Evolutionary conservation across 2,797 vertebrate species (phyloP), one percentile per base, ranked within the genome.

Genomic region (Rachycentron canadum): DNA sequence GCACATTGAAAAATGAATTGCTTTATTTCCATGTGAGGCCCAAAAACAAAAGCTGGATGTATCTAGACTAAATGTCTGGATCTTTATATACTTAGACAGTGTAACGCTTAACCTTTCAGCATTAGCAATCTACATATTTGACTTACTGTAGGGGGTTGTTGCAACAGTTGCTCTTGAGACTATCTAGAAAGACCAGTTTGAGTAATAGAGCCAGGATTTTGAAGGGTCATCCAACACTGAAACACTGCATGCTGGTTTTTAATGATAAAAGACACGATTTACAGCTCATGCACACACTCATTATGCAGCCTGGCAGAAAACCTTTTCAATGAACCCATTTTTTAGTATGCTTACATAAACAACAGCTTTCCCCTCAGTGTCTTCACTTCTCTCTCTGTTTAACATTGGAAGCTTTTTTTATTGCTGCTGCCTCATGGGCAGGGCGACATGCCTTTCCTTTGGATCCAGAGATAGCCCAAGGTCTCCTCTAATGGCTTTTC

Each of bases 401-500:
- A 26, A 58, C 45, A 26, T 71, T 10, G 47, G 17, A 32, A 32
- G 17, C 58, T 30, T 74, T 26, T 47, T 76, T 17, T 38, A 12
- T 62, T 36, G 19, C 53, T 45, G 0, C 28, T n/a, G 23, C 66
- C 34, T 70, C 36, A 25, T 30, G 30, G 9, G 1, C 52, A n/a
- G 3, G 32, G 32, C 28, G 40, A 21, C 43, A 32, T 14, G 8
- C 53, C 26, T 47, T 71, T 73, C 57, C 25, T 55, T 73, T 73
- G 60, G 61, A 65, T 76, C 56, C 66, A 32, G 5, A 55, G 34
- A 65, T 47, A 62, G 68, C 55, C 28, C 60, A 62, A 75, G 71
- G 71, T 66, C 81, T 70, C 36, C 52, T 78, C 60, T 82, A 66
- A 70, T 60, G 55, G 78, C 69, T 76, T 72, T 76, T 63, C 70